Conservation (phyloP, 2,888 invertebrate species). For the Gymnosoma rotundatum region DNA sequence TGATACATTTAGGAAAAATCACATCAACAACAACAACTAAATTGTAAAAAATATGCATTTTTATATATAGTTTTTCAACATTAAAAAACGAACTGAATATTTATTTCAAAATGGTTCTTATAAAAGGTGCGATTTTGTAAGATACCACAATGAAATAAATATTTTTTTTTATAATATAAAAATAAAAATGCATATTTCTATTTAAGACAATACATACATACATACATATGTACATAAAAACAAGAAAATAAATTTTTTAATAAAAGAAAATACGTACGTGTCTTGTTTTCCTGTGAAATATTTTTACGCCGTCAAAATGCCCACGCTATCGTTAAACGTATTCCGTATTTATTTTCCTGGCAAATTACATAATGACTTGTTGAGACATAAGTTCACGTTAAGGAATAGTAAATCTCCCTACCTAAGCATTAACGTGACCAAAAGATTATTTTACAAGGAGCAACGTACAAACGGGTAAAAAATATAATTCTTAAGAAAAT, state of each 20-base stretch:
- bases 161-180: constrained; percentile 8
- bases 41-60: constrained; percentile 67
- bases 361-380: too few relatives aligned
- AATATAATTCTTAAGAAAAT: too few relatives aligned
- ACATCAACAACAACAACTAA: constrained; percentile 58
- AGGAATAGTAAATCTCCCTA: too few relatives aligned
- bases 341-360: too few relatives aligned
- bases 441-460: too few relatives aligned
- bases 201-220: constrained; percentile 41
- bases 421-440: too few relatives aligned
- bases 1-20: constrained; percentile 76
- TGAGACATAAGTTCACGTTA: too few relatives aligned
- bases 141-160: constrained; percentile 45
- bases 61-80: background rate
- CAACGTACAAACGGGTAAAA: too few relatives aligned
- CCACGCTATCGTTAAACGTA: too few relatives aligned
- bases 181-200: constrained; percentile 59
- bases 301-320: too few relatives aligned
- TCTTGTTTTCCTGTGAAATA: background rate
- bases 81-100: constrained; percentile 26
- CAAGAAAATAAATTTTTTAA: constrained; percentile 28
- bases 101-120: constrained; percentile 48
- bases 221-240: constrained; percentile 5
- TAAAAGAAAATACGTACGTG: background rate
- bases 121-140: constrained; percentile 65